Percentiles rank a stretch among this genome's conserved stretches.
These are phyloP conservation scores for Gracilinanus agilis DNA, from an alignment of 2,113 vertebrate genomes.

Conservation along the genomic window DNA sequence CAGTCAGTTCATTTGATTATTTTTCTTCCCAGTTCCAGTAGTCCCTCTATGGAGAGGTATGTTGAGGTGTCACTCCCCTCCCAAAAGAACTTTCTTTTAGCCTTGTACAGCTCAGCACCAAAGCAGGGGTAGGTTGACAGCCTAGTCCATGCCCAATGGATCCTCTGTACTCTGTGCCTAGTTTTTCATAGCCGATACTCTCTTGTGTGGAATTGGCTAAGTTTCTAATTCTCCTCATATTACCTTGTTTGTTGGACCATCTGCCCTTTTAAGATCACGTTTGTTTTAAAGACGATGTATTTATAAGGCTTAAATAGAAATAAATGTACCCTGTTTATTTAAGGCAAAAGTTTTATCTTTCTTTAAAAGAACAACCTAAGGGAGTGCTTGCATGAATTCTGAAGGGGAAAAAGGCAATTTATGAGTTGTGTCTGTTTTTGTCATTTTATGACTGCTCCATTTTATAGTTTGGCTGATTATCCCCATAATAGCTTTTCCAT, in stretches of 20 bases:
- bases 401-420: constrained; percentile 66
- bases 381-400: constrained; percentile 65
- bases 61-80: neutral
- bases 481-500: constrained; percentile 90
- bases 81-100: constrained; percentile 23
- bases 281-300: constrained; percentile 56
- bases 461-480: constrained; percentile 86
- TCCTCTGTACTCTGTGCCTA: neutral
- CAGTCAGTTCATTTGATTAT: neutral
- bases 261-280: constrained; percentile 68
- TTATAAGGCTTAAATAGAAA: constrained; percentile 61
- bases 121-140: neutral
- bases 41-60: neutral
- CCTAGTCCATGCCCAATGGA: neutral
- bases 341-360: constrained; percentile 74
- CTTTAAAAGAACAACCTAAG: constrained; percentile 70
- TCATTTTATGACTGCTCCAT: constrained; percentile 84
- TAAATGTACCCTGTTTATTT: constrained; percentile 39
- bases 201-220: neutral
- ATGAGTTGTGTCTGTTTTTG: constrained; percentile 86
- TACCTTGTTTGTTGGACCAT: constrained; percentile 23
- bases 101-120: constrained; percentile 26
- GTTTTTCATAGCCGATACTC: neutral
- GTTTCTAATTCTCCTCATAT: neutral
- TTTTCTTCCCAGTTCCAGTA: constrained; percentile 26